These are phyloP conservation scores for Eulemur rufifrons DNA, from an alignment of 2,113 vertebrate species.

Conservation along the genomic window DNA sequence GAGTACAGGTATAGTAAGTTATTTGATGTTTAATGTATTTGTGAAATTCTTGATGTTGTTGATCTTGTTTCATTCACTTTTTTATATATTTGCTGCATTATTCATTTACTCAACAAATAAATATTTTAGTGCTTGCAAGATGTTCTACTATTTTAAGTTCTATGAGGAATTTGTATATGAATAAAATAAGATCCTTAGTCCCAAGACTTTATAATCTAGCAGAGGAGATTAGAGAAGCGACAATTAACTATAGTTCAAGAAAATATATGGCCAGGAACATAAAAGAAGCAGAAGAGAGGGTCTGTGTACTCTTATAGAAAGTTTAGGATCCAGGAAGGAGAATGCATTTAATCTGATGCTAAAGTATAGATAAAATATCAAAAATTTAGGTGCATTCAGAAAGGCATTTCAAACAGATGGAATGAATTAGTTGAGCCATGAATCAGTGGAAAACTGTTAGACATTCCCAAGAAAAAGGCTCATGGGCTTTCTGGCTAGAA, in stretches of 20 bases:
- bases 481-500: neutral
- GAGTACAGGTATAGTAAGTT: neutral
- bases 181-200: neutral
- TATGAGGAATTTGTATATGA: slow-evolving; percentile 21
- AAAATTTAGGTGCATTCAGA: neutral
- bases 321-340: neutral
- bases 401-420: neutral
- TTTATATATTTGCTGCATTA: slow-evolving; percentile 53
- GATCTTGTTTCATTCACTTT: neutral
- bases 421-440: neutral
- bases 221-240: neutral
- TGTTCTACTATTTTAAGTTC: neutral
- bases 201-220: neutral
- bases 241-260: neutral
- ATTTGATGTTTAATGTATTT: slow-evolving; percentile 39
- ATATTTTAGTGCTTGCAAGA: slow-evolving; percentile 59
- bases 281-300: neutral
- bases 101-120: slow-evolving; percentile 56
- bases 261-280: neutral
- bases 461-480: neutral
- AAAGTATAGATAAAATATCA: neutral
- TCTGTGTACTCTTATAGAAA: neutral
- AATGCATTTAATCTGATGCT: neutral
- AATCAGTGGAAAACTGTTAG: neutral
- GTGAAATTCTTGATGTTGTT: neutral